Conservation (phyloP, 1,140 invertebrate genomes). For the Lepidurus apus region DNA sequence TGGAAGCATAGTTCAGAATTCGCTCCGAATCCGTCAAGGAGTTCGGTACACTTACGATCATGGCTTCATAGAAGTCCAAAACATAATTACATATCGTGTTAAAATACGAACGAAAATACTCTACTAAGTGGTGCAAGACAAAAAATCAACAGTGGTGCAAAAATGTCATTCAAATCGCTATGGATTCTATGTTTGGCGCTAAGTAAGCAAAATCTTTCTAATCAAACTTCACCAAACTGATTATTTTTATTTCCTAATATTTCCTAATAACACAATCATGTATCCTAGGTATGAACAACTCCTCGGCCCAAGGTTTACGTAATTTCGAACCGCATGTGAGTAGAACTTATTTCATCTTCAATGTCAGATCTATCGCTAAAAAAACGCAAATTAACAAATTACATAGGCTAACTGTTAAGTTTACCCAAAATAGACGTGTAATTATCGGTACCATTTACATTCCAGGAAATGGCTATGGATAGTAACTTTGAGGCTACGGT, state of each 20-base stretch:
- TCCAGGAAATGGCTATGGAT: background rate
- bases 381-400: too few species aligned
- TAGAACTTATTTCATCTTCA: background rate
- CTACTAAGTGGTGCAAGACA: too few species aligned
- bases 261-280: too few species aligned
- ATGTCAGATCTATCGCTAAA: background rate
- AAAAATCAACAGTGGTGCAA: background rate
- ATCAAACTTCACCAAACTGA: background rate
- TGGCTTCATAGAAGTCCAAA: background rate
- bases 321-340: background rate
- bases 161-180: background rate
- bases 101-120: too few species aligned
- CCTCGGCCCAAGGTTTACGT: background rate
- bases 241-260: background rate
- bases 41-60: background rate
- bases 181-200: background rate
- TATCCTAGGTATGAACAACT: background rate
- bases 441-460: background rate
- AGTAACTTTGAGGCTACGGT: background rate
- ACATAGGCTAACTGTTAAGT: too few species aligned
- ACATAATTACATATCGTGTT: too few species aligned
- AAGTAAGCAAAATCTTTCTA: background rate
- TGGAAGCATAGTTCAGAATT: background rate
- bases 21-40: slow-evolving; percentile 8
- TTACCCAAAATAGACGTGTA: background rate